phyloP scores from a whole-genome alignment of 2,888 invertebrate genomes.

The Boloria euphrosyne region DNA sequence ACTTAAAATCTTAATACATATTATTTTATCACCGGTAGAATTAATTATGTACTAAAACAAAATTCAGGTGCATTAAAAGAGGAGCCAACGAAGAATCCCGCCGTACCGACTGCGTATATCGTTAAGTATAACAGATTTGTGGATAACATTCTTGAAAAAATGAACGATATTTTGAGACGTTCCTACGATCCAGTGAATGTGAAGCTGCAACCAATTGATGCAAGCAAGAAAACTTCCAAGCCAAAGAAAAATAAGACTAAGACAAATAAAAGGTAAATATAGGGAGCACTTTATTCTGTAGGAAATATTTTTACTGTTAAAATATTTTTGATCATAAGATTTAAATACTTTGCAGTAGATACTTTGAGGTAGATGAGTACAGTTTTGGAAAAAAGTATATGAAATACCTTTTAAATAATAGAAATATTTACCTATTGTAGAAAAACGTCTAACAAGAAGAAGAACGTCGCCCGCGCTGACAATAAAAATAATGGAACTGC shows the following conservation, averaged over 20 bases:
- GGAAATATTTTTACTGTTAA: no score
- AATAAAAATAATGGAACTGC: conserved; percentile 47
- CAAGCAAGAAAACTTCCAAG: conserved; percentile 78
- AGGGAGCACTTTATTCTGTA: no score
- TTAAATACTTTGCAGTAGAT: no score
- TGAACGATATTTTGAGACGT: conserved; percentile 89
- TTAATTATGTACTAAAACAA: conserved; percentile 25
- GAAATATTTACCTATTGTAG: conserved; percentile 43
- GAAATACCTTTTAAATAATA: no score
- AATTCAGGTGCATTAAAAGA: conserved; percentile 75
- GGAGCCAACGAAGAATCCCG: conserved; percentile 61
- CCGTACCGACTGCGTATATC: conserved; percentile 87
- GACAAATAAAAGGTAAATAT: conserved; percentile 63
- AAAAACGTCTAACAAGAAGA: conserved; percentile 68
- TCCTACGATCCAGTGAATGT: conserved; percentile 94
- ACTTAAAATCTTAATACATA: neutral
- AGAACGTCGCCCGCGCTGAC: conserved; percentile 62
- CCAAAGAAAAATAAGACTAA: conserved; percentile 74
- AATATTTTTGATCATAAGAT: no score
- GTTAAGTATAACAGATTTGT: conserved; percentile 93
- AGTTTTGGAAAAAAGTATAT: no score
- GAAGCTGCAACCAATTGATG: conserved; percentile 83
- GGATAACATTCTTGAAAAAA: conserved; percentile 90
- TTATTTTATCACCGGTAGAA: neutral
- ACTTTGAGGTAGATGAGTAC: no score